These are phyloP conservation scores for Varanus komodoensis DNA, from an alignment of 2,113 vertebrate species.

Conservation along the genomic window DNA sequence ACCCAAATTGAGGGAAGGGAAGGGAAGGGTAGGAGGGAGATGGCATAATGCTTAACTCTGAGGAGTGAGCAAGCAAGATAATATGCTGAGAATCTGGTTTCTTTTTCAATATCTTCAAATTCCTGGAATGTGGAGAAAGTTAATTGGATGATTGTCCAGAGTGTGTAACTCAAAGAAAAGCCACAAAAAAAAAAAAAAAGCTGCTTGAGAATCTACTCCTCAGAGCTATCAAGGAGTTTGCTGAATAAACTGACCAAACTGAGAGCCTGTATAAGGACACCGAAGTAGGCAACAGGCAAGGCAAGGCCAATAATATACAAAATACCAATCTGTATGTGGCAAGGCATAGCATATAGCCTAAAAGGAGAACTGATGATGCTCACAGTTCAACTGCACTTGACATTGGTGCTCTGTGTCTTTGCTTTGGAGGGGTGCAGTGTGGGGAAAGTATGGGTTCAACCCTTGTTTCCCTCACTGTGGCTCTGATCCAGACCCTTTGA, in stretches of 20 bases:
- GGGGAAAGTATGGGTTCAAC: background rate
- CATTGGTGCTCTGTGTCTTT: background rate
- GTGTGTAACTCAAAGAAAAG: background rate
- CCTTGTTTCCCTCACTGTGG: background rate
- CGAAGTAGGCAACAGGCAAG: background rate
- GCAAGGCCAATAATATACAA: background rate
- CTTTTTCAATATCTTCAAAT: conserved; percentile 3
- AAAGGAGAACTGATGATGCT: background rate
- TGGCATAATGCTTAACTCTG: background rate
- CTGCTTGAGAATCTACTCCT: background rate
- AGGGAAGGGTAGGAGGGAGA: background rate
- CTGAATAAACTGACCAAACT: background rate
- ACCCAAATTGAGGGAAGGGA: background rate
- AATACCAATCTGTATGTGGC: background rate
- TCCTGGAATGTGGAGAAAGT: background rate
- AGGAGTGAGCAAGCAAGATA: background rate
- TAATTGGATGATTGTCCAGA: background rate
- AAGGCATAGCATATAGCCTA: background rate
- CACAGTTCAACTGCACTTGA: background rate
- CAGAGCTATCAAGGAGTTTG: background rate
- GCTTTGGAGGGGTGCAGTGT: no score
- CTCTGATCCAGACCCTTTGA: background rate
- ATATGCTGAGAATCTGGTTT: background rate
- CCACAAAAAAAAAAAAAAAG: background rate
- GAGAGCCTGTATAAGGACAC: background rate